A percentile compares a stretch with the other conserved stretches of the same genome.
These are phyloP conservation scores for Muraenolepis orangiensis DNA, from an alignment of 2,797 vertebrate species.

Conservation along the genomic window DNA sequence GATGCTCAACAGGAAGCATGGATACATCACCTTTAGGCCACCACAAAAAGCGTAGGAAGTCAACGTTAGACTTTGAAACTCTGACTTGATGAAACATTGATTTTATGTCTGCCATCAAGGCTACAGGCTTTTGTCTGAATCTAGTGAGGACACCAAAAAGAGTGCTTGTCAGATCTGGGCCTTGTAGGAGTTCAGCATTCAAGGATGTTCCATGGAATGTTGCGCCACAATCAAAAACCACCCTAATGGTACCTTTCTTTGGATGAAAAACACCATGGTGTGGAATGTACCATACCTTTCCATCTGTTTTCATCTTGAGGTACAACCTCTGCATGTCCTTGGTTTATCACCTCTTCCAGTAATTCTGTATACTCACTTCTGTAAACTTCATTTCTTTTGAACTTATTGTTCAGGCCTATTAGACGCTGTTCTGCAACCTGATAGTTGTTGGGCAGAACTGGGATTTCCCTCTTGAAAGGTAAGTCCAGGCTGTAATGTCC, in stretches of 20 bases:
- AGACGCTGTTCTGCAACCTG: constrained; percentile 6
- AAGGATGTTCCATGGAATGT: constrained; percentile 11
- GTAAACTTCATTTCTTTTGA: not conserved
- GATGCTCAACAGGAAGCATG: too few species aligned
- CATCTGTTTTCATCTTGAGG: not conserved
- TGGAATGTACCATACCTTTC: constrained; percentile 14
- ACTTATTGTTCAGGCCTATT: not conserved
- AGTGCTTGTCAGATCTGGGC: constrained; percentile 7
- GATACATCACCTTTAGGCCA: too few species aligned
- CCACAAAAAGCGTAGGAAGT: constrained; percentile 18
- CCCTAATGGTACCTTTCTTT: constrained; percentile 10
- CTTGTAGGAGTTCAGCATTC: constrained; percentile 5
- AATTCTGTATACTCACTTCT: constrained; percentile 1
- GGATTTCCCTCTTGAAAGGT: not conserved
- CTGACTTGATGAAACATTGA: constrained; percentile 23
- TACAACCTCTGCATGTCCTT: constrained; percentile 5
- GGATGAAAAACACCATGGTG: constrained; percentile 16
- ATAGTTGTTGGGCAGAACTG: constrained; percentile 4
- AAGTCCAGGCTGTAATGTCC: constrained; percentile 11
- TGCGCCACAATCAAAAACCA: constrained; percentile 18
- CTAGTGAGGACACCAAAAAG: constrained; percentile 7
- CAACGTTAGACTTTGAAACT: not conserved
- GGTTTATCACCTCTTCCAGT: not conserved
- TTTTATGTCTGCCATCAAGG: constrained; percentile 15
- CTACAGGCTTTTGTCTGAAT: constrained; percentile 22